Conservation (phyloP, 2,797 vertebrate species). For the Neostethus bicornis region DNA sequence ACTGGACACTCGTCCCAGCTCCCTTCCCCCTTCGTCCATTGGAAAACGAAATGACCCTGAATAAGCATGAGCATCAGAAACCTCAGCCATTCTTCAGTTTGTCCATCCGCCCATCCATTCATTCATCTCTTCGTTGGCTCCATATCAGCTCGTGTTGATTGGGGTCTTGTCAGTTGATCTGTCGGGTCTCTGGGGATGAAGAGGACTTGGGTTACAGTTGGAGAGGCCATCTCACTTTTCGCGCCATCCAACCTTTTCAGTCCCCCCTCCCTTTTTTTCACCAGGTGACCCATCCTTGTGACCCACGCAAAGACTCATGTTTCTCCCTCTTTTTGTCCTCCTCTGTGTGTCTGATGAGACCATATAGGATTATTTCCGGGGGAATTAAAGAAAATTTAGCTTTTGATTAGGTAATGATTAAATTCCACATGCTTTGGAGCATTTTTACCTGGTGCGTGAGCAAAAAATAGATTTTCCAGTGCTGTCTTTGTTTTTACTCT, state of each 20-base stretch:
- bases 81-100: constrained; percentile 10
- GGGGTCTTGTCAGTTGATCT: constrained; percentile 77
- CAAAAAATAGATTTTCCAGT: constrained; percentile 44
- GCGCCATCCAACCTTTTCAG: constrained; percentile 73
- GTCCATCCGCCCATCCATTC: constrained; percentile 23
- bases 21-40: background rate
- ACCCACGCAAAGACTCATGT: constrained; percentile 70
- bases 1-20: background rate
- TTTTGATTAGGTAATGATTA: constrained; percentile 33
- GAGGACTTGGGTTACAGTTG: constrained; percentile 78
- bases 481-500: constrained; percentile 43
- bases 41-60: constrained; percentile 16
- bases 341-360: constrained; percentile 7
- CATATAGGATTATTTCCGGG: constrained; percentile 7
- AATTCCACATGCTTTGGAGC: constrained; percentile 48
- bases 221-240: constrained; percentile 81
- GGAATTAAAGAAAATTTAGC: constrained; percentile 21
- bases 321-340: constrained; percentile 42
- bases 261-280: constrained; percentile 62
- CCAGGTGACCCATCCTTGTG: constrained; percentile 79
- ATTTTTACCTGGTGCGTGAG: constrained; percentile 20
- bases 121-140: constrained; percentile 48
- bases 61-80: constrained; percentile 21
- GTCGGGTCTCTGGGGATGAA: constrained; percentile 64
- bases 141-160: constrained; percentile 72